Evolutionary conservation across 2,113 vertebrate genomes (phyloP), one percentile per base, ranked within the genome.

Genomic region (Malaclemys terrapin): DNA sequence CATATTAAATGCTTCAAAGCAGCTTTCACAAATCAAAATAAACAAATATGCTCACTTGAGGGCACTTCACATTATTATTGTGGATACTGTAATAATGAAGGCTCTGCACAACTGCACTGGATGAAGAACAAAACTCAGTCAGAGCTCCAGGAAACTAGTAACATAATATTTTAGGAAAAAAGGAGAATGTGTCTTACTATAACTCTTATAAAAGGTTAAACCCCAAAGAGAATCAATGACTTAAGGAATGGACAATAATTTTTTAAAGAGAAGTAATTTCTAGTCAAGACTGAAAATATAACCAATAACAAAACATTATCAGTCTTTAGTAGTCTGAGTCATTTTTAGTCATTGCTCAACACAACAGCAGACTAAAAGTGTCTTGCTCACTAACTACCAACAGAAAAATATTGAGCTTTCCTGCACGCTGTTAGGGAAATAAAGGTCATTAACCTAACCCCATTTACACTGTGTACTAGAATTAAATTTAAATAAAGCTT

Each of bases 271-370:
- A 1, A 3, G 7, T 31, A 47, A 62, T 59, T 54, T 5, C 0
- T 11, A 83, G 50, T 65, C 80, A 87, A 92, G 85, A 80, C 25
- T 52, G 82, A 80, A 80, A 96, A 87, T 10, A 53, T 35, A 94
- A 19, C 5, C 57, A 82, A 19, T 38, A 90, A 72, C 56, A 81
- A 86, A 84, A 45, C 53, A 87, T 1, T 3, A 2, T 0, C 8
- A 1, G 45, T 6, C 76, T n/a, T 65, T 2, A 11, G 22, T 5
- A 93, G 49, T 38, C 65, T 24, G 12, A 88, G 87, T 52, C n/a
- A 19, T 59, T 52, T 88, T 29, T 75, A 52, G 5, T 35, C 49
- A 31, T 35, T 57, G 62, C n/a, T 38, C 81, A 72, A 49, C 42
- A 56, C 13, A 89, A 84, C 59, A 0, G 17, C 65, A 3, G 1